Conservation (phyloP, 2,888 invertebrate genomes). For the Encarsia formosa region DNA sequence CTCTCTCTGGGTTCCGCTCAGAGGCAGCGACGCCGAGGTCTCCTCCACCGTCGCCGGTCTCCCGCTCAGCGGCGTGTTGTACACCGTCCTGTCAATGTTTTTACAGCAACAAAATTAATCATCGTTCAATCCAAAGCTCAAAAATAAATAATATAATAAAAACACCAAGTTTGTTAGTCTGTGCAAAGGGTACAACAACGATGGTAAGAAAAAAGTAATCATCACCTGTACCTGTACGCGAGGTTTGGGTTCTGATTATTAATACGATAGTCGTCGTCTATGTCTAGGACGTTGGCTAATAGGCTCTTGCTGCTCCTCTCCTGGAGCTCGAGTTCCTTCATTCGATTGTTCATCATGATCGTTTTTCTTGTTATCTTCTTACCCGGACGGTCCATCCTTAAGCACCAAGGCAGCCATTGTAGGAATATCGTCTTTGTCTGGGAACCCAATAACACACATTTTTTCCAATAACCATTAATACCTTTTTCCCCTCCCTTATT, state of each 20-base stretch:
- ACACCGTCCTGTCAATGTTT: conserved; percentile 43
- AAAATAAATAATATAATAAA: too few relatives aligned
- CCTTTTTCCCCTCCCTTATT: too few relatives aligned
- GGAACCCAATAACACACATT: background rate
- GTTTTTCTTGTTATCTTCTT: conserved; percentile 90
- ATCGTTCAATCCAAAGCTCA: too few relatives aligned
- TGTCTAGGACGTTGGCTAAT: conserved; percentile 90
- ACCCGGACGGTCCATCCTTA: conserved; percentile 94
- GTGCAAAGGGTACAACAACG: too few relatives aligned
- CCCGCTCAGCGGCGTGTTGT: conserved; percentile 44
- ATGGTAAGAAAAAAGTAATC: too few relatives aligned
- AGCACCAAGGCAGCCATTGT: conserved; percentile 95
- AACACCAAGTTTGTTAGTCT: too few relatives aligned
- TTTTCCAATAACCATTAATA: too few relatives aligned
- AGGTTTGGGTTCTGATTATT: too few relatives aligned
- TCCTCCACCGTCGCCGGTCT: conserved; percentile 77
- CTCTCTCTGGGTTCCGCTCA: conserved; percentile 75
- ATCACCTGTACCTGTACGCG: too few relatives aligned
- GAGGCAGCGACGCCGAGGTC: conserved; percentile 52
- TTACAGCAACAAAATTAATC: too few relatives aligned
- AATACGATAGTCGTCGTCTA: conserved; percentile 92
- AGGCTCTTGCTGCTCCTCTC: conserved; percentile 91
- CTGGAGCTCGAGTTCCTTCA: conserved; percentile 89
- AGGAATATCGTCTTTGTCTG: conserved; percentile 93
- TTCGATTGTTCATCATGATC: conserved; percentile 83